Evolutionary conservation across 2,888 invertebrate species (phyloP).

Genomic region (Calliopum simillimum): DNA sequence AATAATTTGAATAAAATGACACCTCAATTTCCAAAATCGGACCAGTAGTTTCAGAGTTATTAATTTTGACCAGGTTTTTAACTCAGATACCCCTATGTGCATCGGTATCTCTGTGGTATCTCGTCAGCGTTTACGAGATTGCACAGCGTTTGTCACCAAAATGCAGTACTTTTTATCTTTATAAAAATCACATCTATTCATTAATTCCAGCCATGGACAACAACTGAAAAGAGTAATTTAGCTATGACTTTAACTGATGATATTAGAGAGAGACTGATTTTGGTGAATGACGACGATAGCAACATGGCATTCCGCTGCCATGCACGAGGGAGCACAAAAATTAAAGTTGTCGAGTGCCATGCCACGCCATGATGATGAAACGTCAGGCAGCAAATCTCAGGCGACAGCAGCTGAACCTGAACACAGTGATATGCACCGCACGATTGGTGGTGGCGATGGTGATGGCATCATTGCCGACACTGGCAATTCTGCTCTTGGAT

Average conservation of each 20-base stretch:
- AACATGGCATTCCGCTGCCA: slow-evolving; percentile 30
- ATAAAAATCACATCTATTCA: too few relatives aligned
- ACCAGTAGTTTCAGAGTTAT: too few relatives aligned
- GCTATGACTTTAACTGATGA: background rate
- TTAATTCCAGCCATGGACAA: background rate
- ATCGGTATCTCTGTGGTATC: too few relatives aligned
- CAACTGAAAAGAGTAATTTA: background rate
- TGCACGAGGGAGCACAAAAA: slow-evolving; percentile 40
- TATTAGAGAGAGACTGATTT: background rate
- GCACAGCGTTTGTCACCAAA: too few relatives aligned
- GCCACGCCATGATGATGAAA: background rate
- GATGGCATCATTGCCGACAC: background rate
- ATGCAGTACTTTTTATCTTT: too few relatives aligned
- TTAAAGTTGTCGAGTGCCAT: slow-evolving; percentile 34
- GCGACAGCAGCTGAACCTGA: background rate
- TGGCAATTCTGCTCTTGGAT: background rate
- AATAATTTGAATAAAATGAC: too few relatives aligned
- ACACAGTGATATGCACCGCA: background rate
- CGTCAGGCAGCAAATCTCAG: background rate
- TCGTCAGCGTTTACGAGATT: too few relatives aligned
- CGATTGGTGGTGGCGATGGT: too few relatives aligned
- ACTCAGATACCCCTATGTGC: too few relatives aligned
- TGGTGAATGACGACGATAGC: background rate
- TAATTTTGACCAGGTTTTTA: too few relatives aligned
- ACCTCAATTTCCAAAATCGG: too few relatives aligned